Percentiles rank a stretch among this genome's conserved stretches.
Conservation (phyloP, 2,113 vertebrate genomes). For the Zeus faber region DNA sequence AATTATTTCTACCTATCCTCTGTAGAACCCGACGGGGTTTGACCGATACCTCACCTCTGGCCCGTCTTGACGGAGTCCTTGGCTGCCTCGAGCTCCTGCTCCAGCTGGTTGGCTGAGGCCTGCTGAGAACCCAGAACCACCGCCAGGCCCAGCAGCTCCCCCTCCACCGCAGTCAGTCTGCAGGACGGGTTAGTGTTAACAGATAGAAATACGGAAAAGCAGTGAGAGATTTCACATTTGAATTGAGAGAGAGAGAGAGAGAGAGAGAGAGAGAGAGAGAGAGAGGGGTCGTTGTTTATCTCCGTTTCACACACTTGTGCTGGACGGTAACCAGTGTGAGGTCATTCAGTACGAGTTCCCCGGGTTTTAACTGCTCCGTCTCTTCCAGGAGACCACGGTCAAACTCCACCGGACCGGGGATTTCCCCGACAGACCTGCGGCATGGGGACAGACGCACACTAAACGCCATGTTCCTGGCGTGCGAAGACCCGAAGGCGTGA, state of each 20-base stretch:
- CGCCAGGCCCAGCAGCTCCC: constrained; percentile 76
- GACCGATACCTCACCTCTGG: constrained; percentile 68
- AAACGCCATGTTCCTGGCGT: too few species aligned
- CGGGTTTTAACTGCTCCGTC: constrained; percentile 70
- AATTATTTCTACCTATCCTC: too few species aligned
- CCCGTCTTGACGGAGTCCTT: constrained; percentile 63
- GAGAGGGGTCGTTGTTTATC: neutral
- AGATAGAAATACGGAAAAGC: neutral
- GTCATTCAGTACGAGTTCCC: constrained; percentile 87
- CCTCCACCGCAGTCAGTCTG: constrained; percentile 79
- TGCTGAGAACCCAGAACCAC: constrained; percentile 70
- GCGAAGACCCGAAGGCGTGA: too few species aligned
- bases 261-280: neutral
- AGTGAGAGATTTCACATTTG: too few species aligned
- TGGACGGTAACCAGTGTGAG: constrained; percentile 88
- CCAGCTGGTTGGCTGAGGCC: constrained; percentile 74
- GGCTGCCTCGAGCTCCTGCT: constrained; percentile 74
- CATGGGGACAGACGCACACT: constrained; percentile 22
- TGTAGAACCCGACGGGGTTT: too few species aligned
- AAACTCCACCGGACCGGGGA: constrained; percentile 79
- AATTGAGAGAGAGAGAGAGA: constrained; percentile 4
- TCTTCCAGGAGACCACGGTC: constrained; percentile 86
- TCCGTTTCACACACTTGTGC: constrained; percentile 78
- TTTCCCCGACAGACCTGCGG: constrained; percentile 75
- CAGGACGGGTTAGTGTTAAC: neutral